Conservation (phyloP, 2,888 invertebrate genomes). For the Sacculina carcini region DNA sequence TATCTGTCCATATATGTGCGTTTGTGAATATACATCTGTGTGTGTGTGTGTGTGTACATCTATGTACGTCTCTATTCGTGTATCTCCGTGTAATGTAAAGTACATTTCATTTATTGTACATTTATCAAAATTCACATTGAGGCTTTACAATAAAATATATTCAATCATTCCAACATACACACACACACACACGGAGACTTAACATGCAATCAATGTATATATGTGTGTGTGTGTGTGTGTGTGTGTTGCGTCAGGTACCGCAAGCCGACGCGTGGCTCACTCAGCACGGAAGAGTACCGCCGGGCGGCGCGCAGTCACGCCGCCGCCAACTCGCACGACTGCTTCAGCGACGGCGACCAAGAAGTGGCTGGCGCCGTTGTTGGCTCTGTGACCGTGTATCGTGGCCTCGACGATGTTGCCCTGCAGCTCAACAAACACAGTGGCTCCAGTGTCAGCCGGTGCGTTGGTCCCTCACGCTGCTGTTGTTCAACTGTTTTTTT, state of each 20-base stretch:
- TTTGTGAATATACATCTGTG: slow-evolving; percentile 8
- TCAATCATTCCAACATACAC: too few species aligned
- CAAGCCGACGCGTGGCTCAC: neutral
- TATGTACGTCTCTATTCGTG: slow-evolving; percentile 4
- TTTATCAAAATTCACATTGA: too few species aligned
- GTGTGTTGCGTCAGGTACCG: neutral
- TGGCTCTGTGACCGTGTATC: too few species aligned
- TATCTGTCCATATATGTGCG: slow-evolving; percentile 8
- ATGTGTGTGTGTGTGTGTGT: neutral
- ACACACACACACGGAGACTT: too few species aligned
- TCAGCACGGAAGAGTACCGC: neutral
- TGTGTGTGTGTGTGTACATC: slow-evolving; percentile 7
- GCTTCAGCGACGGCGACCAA: neutral
- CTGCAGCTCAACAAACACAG: too few species aligned
- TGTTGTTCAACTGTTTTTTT: too few species aligned
- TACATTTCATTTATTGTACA: too few species aligned
- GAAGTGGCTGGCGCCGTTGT: neutral
- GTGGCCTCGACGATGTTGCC: too few species aligned
- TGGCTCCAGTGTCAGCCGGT: too few species aligned
- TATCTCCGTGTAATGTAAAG: neutral
- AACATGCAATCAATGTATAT: slow-evolving; percentile 2
- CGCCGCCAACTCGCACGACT: neutral
- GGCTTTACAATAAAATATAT: neutral
- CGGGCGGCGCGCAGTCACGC: neutral
- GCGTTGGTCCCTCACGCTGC: too few species aligned